These are phyloP conservation scores for Drosophila borealis DNA, from an alignment of 2,888 invertebrate species.

Conservation along the genomic window DNA sequence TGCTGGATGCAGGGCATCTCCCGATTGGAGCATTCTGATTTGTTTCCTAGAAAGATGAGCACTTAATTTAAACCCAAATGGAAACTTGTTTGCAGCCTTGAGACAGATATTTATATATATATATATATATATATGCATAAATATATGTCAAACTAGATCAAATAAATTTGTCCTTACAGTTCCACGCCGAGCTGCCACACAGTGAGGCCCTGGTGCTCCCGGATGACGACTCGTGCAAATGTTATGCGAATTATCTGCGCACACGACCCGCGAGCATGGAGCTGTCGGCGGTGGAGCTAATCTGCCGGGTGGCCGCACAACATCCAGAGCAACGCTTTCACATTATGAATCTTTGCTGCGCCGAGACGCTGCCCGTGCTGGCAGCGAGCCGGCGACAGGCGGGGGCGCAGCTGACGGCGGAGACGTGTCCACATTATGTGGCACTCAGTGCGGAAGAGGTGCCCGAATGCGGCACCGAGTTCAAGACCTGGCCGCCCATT, in stretches of 20 bases:
- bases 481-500: constrained; percentile 91
- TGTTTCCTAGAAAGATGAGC: too few species aligned
- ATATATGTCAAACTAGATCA: too few species aligned
- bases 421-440: constrained; percentile 91
- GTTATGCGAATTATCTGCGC: constrained; percentile 88
- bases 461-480: constrained; percentile 88
- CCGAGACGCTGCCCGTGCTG: constrained; percentile 87
- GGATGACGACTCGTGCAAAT: constrained; percentile 85
- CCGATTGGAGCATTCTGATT: too few species aligned
- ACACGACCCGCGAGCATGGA: constrained; percentile 90
- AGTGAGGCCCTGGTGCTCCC: constrained; percentile 64
- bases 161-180: constrained; percentile 85
- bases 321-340: constrained; percentile 86
- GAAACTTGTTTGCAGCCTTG: too few species aligned
- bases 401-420: constrained; percentile 88
- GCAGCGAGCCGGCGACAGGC: constrained; percentile 81
- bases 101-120: too few species aligned
- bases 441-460: constrained; percentile 88
- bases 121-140: too few species aligned
- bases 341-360: constrained; percentile 89
- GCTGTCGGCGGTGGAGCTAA: constrained; percentile 87
- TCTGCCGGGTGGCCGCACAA: constrained; percentile 86
- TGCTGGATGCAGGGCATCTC: too few species aligned
- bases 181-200: constrained; percentile 89
- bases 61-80: too few species aligned